Base-by-base conservation (phyloP, 2,797 vertebrate genomes). In the Labroides dimidiatus region DNA sequence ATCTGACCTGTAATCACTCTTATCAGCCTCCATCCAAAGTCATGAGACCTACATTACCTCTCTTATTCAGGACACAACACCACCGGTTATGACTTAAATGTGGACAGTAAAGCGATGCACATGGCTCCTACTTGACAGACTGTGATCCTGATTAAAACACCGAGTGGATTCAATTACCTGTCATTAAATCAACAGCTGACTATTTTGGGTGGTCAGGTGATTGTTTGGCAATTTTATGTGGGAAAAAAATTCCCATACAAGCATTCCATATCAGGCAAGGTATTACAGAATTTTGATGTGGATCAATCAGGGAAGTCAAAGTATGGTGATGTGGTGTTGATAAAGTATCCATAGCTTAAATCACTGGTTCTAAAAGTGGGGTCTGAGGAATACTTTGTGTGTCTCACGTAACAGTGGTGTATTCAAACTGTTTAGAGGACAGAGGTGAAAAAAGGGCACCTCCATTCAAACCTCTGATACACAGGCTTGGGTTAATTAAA, bases 81-180 rank as follows among this genome's bases (percentile, higher is more conserved):
- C 36, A 42, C 36, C 80, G 55, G 55, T 82, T 87, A 80, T 73
- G 62, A 81, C 81, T 65, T 41, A 56, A 85, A 86, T 80, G 69
- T 65, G 67, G 61, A 71, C 33, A 24, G 62, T 73, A 44, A 77
- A 85, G 64, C 55, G 52, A 53, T 60, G 77, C 91, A 82, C 90
- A 93, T 92, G 89, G 93, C 80, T 84, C 72, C 55, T 86, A 89
- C 80, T 85, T 72, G 56, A 77, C 74, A 72, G 76, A 79, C 60
- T 79, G 64, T 78, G 75, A 55, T 78, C 64, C 72, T 74, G 89
- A 90, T 93, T 91, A 87, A 68, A 55, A 90, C 88, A 84, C 82
- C 72, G 84, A 77, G 59, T 54, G 54, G 73, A 67, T 80, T 87
- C 55, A 41, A 82, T 88, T 83, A 90, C 84, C 63, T 55, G 30